A percentile compares a stretch with the other conserved stretches of the same genome.
phyloP scores from a whole-genome alignment of 2,113 vertebrate genomes.

The Columba livia region DNA sequence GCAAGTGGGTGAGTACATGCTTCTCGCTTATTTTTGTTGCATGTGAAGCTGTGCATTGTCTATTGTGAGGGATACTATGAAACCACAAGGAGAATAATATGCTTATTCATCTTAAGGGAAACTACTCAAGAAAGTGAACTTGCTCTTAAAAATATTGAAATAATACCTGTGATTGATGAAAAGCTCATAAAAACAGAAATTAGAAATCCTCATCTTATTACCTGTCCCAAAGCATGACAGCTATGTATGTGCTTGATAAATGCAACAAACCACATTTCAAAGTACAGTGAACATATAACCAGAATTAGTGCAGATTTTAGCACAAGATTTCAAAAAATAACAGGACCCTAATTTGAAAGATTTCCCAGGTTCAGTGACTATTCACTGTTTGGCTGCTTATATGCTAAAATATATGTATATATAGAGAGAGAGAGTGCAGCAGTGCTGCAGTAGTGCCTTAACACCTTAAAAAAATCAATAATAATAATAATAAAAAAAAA shows the following conservation, averaged over 20 bases:
- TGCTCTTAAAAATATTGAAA: background rate
- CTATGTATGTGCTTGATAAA: background rate
- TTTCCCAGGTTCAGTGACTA: background rate
- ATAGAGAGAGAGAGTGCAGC: no score
- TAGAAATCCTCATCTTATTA: background rate
- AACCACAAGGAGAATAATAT: background rate
- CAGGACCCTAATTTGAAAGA: background rate
- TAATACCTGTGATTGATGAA: background rate
- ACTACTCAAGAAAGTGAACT: background rate
- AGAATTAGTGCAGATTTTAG: background rate
- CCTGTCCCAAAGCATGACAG: background rate
- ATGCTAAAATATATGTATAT: background rate
- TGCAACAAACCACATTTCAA: background rate
- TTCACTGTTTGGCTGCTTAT: background rate
- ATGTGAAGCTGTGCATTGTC: background rate
- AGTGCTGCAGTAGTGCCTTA: background rate
- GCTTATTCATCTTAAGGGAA: background rate
- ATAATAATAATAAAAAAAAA: background rate
- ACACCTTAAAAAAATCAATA: background rate
- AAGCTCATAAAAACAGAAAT: background rate
- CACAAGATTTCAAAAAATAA: background rate
- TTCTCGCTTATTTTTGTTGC: background rate
- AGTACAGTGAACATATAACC: background rate
- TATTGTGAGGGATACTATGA: background rate
- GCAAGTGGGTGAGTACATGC: conserved; percentile 89